Base-by-base conservation (phyloP, 2,888 invertebrate species). In the Zhengitettix transpicula region DNA sequence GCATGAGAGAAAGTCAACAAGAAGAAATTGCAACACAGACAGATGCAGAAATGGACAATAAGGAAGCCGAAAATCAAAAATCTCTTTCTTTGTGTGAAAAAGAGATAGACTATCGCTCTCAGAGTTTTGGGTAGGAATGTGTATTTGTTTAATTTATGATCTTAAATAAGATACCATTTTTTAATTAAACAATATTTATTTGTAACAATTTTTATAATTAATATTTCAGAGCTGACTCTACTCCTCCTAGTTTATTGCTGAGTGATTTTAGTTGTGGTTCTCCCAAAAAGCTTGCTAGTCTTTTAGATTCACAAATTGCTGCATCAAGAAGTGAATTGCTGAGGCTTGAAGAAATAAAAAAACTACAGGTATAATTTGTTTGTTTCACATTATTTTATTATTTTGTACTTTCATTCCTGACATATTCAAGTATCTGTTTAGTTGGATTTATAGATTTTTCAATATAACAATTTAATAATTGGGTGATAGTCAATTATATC, bases 271-370 rank as follows among this genome's bases (percentile, higher is more conserved):
- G 67, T 60, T 65, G 65, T 55, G 65, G 67, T 40, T 68, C 68
- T 41, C 68, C 68, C 9, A 66, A 67, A 54, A 68, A 68, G 60
- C 64, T 69, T 17, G 67, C 68, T 10, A 67, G 67, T 63, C 63
- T 65, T 28, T 54, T 65, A 16, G 65, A 65, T 41, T 64, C 64
- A n/a, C 64, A 68, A 52, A 65, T 69, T 52, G 67, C 67, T 57
- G 62, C 64, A 40, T 68, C 69, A 1, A 67, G 68, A 53, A 67
- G 66, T 61, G 70, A 69, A 58, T 63, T 69, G 15, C 65, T 67
- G 28, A 55, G 69, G 40, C 60, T 67, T 40, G 69, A 70, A 62
- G 69, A 70, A 64, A 66, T 69, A 12, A 69, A 68, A 59, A 67
- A 69, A 64, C 62, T 70, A 56, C 69, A 69, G 66, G 69, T 69